These are phyloP conservation scores for Erebia palarica DNA, from an alignment of 2,888 invertebrate genomes.

Conservation along the genomic window DNA sequence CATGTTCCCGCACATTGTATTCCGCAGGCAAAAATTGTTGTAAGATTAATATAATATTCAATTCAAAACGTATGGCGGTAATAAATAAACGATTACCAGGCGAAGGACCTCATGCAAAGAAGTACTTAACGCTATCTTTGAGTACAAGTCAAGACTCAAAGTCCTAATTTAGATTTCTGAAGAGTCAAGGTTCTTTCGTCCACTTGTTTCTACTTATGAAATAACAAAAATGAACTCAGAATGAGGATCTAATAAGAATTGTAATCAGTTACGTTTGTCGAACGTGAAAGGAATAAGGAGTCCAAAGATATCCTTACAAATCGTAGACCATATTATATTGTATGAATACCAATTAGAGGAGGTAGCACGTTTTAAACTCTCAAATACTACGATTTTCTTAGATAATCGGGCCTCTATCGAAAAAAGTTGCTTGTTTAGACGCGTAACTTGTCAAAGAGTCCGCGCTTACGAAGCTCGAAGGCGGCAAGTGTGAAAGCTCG, in stretches of 20 bases:
- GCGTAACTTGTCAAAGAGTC: slow-evolving; percentile 9
- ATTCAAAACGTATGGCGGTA: not conserved
- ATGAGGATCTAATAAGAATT: too few relatives aligned
- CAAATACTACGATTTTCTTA: too few relatives aligned
- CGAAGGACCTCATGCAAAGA: not conserved
- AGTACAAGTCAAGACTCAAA: slow-evolving; percentile 1
- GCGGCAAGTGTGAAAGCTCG: slow-evolving; percentile 60
- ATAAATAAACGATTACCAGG: not conserved
- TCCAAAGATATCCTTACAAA: too few relatives aligned
- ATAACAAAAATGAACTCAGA: too few relatives aligned
- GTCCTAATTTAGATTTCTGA: not conserved
- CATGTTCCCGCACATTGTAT: slow-evolving; percentile 3
- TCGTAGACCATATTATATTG: too few relatives aligned
- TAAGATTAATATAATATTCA: not conserved
- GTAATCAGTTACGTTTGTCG: too few relatives aligned
- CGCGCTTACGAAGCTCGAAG: slow-evolving; percentile 11
- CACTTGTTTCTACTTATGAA: too few relatives aligned
- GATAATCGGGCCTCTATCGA: too few relatives aligned
- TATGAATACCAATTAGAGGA: too few relatives aligned
- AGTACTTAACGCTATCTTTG: not conserved
- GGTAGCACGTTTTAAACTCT: too few relatives aligned
- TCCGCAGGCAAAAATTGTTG: slow-evolving; percentile 3
- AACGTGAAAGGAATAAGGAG: too few relatives aligned
- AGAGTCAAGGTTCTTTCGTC: not conserved
- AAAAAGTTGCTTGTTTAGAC: slow-evolving; percentile 2